Evolutionary conservation across 1,140 invertebrate species (phyloP).

Genomic region (Microvelia longipes): DNA sequence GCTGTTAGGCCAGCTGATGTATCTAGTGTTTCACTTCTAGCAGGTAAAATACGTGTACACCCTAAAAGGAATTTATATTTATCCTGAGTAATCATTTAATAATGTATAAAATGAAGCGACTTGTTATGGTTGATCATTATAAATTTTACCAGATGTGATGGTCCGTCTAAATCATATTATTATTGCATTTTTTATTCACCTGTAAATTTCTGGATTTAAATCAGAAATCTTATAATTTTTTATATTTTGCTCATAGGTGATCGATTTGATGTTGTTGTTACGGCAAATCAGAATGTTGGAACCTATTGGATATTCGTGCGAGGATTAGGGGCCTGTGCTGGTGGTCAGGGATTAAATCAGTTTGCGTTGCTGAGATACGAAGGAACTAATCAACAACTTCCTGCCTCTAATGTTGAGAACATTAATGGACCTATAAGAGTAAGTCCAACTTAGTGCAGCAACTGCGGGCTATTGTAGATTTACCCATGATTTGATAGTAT

Average conservation of each 20-base stretch:
- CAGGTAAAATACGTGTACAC: not conserved
- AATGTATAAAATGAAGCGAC: no score
- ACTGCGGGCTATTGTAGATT: no score
- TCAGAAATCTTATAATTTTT: no score
- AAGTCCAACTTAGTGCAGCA: no score
- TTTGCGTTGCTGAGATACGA: not conserved
- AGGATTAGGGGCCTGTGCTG: not conserved
- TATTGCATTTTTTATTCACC: no score
- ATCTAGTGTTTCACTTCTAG: not conserved
- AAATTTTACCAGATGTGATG: no score
- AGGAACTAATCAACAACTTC: not conserved
- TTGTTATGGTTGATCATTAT: no score
- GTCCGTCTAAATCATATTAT: no score
- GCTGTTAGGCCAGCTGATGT: not conserved
- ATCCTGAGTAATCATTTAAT: no score
- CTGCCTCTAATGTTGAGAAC: not conserved
- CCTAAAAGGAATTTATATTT: not conserved
- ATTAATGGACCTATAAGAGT: not conserved
- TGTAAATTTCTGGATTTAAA: no score
- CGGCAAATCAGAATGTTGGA: not conserved
- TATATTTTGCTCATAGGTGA: not conserved
- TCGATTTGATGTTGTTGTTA: not conserved
- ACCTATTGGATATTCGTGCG: not conserved
- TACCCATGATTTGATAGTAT: no score
- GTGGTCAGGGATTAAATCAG: not conserved